Percentiles rank a stretch among this genome's conserved stretches.
These are phyloP conservation scores for Paramormyrops kingsleyae DNA, from an alignment of 2,113 vertebrate genomes.

Conservation along the genomic window DNA sequence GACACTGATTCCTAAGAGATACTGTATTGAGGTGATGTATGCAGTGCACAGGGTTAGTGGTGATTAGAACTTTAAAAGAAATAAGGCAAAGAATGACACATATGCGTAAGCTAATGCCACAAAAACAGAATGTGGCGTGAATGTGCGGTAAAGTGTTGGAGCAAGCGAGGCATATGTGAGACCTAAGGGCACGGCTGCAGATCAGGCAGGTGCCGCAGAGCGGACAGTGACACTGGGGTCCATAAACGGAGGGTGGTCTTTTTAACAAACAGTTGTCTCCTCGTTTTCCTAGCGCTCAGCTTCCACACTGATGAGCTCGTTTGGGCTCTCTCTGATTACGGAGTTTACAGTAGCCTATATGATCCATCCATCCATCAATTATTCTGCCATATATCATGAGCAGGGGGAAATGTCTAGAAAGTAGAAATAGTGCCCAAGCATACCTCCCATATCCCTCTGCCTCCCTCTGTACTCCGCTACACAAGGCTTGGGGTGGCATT, in stretches of 20 bases:
- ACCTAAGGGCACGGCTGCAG: neutral
- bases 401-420: neutral
- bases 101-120: neutral
- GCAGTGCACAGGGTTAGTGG: neutral
- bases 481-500: neutral
- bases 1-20: neutral
- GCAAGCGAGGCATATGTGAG: no score
- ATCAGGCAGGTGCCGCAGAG: neutral
- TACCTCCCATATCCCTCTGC: neutral
- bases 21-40: neutral
- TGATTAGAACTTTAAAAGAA: neutral
- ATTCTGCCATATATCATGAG: neutral
- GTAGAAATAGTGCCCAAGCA: neutral
- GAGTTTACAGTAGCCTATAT: neutral
- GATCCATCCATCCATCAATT: neutral
- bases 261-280: neutral
- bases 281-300: neutral
- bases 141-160: neutral
- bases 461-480: neutral
- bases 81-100: neutral
- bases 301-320: neutral
- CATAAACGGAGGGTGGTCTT: neutral
- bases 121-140: neutral
- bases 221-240: neutral
- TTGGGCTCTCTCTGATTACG: neutral